Evolutionary conservation across 2,888 invertebrate genomes (phyloP).

Genomic region (Drosophila subsilvestris): DNA sequence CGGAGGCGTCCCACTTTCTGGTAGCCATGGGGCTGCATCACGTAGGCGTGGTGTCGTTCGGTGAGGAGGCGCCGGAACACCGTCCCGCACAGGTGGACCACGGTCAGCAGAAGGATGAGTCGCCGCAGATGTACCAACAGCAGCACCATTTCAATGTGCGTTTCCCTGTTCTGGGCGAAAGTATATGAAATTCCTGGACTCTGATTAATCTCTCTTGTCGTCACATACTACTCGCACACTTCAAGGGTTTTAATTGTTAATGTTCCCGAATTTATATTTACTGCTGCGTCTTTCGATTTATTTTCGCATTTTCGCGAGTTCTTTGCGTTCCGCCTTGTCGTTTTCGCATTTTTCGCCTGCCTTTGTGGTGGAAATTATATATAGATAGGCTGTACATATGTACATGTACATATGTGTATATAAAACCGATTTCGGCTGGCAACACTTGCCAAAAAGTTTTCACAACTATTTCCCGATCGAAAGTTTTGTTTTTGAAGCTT

Average conservation of each 20-base stretch:
- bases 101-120: conserved; percentile 81
- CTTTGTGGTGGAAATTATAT: conserved; percentile 29
- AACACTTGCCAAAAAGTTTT: conserved; percentile 54
- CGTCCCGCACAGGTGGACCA: conserved; percentile 82
- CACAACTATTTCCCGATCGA: conserved; percentile 20
- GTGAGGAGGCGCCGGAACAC: conserved; percentile 79
- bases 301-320: conserved; percentile 33
- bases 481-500: conserved; percentile 39
- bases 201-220: conserved; percentile 10
- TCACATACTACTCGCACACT: neutral
- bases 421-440: conserved; percentile 43
- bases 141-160: conserved; percentile 73
- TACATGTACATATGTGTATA: neutral
- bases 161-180: neutral
- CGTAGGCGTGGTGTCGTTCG: conserved; percentile 74
- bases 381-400: conserved; percentile 5
- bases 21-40: conserved; percentile 70
- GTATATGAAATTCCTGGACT: neutral
- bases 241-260: neutral
- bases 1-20: conserved; percentile 46
- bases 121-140: conserved; percentile 82
- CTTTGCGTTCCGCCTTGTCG: conserved; percentile 34
- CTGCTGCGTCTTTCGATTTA: conserved; percentile 18
- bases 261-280: conserved; percentile 31
- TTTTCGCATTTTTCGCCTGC: conserved; percentile 56